Conservation (phyloP, 1,140 invertebrate genomes). For the Oppia nitens region DNA sequence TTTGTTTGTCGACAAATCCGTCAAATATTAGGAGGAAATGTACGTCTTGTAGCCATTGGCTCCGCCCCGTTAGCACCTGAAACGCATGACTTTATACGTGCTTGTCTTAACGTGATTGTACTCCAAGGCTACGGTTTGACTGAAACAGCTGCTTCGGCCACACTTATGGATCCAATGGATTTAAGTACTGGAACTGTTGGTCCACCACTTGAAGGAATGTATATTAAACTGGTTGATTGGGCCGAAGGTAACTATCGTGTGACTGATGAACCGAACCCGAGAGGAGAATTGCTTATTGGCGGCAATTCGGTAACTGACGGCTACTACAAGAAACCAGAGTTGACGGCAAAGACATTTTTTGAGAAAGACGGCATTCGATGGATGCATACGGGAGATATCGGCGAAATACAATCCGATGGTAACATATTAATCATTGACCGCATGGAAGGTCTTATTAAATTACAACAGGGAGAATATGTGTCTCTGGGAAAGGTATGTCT, state of each 20-base stretch:
- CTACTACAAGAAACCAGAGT: conserved; percentile 36
- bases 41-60: conserved; percentile 72
- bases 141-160: conserved; percentile 51
- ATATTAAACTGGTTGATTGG: conserved; percentile 28
- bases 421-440: conserved; percentile 80
- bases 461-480: conserved; percentile 86
- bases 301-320: conserved; percentile 36
- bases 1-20: conserved; percentile 55
- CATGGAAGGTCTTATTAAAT: conserved; percentile 94
- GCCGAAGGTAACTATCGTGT: conserved; percentile 32
- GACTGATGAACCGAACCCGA: conserved; percentile 33
- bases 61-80: conserved; percentile 91
- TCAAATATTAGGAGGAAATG: conserved; percentile 62
- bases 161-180: conserved; percentile 23
- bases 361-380: conserved; percentile 29
- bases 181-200: conserved; percentile 30
- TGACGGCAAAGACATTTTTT: conserved; percentile 35
- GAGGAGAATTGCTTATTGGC: conserved; percentile 38
- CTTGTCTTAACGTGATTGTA: conserved; percentile 75
- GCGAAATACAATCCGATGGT: conserved; percentile 76
- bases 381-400: conserved; percentile 56
- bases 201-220: conserved; percentile 30
- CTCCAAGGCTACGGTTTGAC: conserved; percentile 88
- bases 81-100: conserved; percentile 85
- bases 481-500: conserved; percentile 38